Evolutionary conservation across 2,113 vertebrate genomes (phyloP).

Genomic region (Fulica atra): DNA sequence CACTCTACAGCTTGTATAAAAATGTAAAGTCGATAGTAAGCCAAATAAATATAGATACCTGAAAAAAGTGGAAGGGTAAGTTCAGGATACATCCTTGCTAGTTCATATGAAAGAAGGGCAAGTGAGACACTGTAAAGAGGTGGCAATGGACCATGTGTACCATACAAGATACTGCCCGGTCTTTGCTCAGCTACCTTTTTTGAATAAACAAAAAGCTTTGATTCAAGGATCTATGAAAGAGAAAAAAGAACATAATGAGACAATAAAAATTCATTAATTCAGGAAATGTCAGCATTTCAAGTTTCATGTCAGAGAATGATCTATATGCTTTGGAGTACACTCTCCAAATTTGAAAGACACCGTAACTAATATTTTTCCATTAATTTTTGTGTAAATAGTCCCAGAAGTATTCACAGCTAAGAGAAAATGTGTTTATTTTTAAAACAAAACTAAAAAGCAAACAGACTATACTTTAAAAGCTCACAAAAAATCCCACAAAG

Average conservation of each 20-base stretch:
- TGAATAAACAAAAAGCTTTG: conserved; percentile 94
- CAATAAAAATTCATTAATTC: neutral
- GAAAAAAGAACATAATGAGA: neutral
- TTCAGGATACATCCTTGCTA: conserved; percentile 97
- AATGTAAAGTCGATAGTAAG: neutral
- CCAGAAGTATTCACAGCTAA: neutral
- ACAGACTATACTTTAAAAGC: neutral
- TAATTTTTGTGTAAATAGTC: neutral
- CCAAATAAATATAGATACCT: conserved; percentile 75
- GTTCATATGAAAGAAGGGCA: conserved; percentile 89
- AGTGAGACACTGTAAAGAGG: conserved; percentile 95
- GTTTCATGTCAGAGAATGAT: neutral
- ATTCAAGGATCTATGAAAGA: conserved; percentile 87
- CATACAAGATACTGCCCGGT: conserved; percentile 91
- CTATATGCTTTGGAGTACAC: neutral
- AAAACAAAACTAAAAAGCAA: neutral
- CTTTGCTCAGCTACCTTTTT: conserved; percentile 94
- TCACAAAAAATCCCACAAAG: neutral
- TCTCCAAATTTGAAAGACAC: neutral
- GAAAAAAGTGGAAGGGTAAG: conserved; percentile 98
- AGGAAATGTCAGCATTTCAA: neutral
- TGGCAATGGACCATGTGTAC: conserved; percentile 91
- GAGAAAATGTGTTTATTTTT: neutral
- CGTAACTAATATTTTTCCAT: neutral
- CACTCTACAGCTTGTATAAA: neutral